phyloP scores from a whole-genome alignment of 2,797 vertebrate species.

The Adrianichthys oophorus region DNA sequence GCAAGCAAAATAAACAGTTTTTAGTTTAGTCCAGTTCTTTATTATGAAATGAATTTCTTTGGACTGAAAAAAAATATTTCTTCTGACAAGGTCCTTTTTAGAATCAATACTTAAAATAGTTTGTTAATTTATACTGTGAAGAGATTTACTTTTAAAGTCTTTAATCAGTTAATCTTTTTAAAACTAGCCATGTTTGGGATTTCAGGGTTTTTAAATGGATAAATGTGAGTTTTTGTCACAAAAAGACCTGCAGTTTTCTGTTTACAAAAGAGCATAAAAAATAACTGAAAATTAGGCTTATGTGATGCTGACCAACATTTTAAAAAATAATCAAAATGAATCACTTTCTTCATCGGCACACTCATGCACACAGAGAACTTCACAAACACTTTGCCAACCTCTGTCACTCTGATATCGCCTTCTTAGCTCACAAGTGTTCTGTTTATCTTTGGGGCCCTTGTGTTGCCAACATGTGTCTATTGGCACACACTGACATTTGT shows the following conservation, averaged over 20 bases:
- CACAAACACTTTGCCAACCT: slow-evolving; percentile 4
- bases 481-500: slow-evolving; percentile 45
- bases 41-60: not conserved
- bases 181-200: not conserved
- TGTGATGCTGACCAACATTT: not conserved
- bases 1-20: not conserved
- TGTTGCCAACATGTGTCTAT: slow-evolving; percentile 32
- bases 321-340: not conserved
- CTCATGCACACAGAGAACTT: slow-evolving; percentile 9
- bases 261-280: not conserved
- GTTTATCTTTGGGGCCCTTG: slow-evolving; percentile 44
- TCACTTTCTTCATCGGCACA: not conserved
- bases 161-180: not conserved
- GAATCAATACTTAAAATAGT: not conserved
- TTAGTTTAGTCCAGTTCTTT: not conserved
- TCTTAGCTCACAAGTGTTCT: slow-evolving; percentile 32
- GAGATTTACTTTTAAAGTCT: not conserved
- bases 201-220: not conserved
- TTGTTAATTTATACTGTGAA: not conserved
- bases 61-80: not conserved
- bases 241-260: too few relatives aligned
- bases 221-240: not conserved
- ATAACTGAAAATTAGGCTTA: not conserved
- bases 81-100: not conserved
- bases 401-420: slow-evolving; percentile 17